Evolutionary conservation across 2,888 invertebrate species (phyloP), one percentile per base, ranked within the genome.

Genomic region (Ariolimax columbianus): DNA sequence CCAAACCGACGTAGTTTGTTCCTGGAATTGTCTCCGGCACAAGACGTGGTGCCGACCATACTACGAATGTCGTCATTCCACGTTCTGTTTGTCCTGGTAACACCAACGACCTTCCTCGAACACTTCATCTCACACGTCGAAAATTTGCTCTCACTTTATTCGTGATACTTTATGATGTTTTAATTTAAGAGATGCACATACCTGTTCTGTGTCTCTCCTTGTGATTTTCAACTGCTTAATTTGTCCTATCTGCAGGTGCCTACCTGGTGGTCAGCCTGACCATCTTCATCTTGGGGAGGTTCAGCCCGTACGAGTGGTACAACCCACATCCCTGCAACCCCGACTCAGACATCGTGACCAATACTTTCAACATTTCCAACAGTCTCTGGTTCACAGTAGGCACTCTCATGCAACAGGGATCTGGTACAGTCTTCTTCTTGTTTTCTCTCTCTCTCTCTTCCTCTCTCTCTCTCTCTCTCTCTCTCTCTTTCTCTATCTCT

Each of bases 271-370:
- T 99, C 33, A 98, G 98, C 0, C 96, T 98, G 89, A 98, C 99
- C 88, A 95, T 99, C 90, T 99, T 98, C 94, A 97, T 99, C 83
- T 97, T 99, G 96, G 99, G 98, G 85, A 97, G 98, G 97, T 98
- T 96, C 95, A 98, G 97, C 91, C 98, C 99, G 82, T 98, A 98
- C 95, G 99, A 99, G 95, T 97, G 97, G 94, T 92, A 92, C 86
- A 97, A 97, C 95, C 97, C 97, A 85, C 97, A 97, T 92, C 97
- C 97, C 0, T 94, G 94, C 88, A 97, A 97, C 94, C 96, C 96
- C 85, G 96, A 91, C 96, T 97, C 73, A 2, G 97, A 97, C 88
- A 97, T 97, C 90, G 95, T 98, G 94, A 97, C 98, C 95, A 98
- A 98, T 94, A 97, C 97, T 95, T 95, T 95, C 89, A 94, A 92